Evolutionary conservation across 2,888 invertebrate genomes (phyloP), one percentile per base, ranked within the genome.

Genomic region (Halictus quadricinctus): DNA sequence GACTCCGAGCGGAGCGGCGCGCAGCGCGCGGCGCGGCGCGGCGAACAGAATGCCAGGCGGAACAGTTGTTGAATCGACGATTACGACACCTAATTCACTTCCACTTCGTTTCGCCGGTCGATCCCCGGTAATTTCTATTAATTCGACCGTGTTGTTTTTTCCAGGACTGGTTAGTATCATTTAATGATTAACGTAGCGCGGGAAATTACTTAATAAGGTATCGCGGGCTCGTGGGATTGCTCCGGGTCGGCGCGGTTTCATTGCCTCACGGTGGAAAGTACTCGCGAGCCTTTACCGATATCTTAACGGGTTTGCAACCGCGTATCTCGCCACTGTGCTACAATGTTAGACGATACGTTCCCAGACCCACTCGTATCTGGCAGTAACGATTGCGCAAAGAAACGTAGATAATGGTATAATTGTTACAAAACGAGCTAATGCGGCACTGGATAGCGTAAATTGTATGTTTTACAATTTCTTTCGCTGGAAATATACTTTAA

Each of bases 181-280:
- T 85, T 72, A 72, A 76, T 76, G 86, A 87, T 83, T 80, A 79
- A 77, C 74, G 46, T 72, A 70, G 50, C 46, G 69, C 75, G 76
- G 77, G 74, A 76, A 86, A 87, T 80, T 79, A 74, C 86, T 87
- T 79, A 86, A 86, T 83, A 80, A 86, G 76, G 72, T 78, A 72
- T 60, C 21, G 76, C 79, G 43, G 80, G 78, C 66, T 69, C 74
- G 70, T 72, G 73, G 58, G 73, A 69, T 54, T 76, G 76, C 73
- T 73, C 46, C 66, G 43, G 54, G 41, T 41, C 50, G 48, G 72
- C 77, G 15, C 25, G 54, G n/a, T 36, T 60, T 36, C 54, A 60
- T n/a, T 69, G 66, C 18, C 41, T 25, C 50, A 36, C 48, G 50
- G 12, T 69, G 5, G 69, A 69, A 41, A 41, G 69, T 43, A n/a